Evolutionary conservation across 2,888 invertebrate genomes (phyloP), one percentile per base, ranked within the genome.

Genomic region (Lydus trimaculatus): DNA sequence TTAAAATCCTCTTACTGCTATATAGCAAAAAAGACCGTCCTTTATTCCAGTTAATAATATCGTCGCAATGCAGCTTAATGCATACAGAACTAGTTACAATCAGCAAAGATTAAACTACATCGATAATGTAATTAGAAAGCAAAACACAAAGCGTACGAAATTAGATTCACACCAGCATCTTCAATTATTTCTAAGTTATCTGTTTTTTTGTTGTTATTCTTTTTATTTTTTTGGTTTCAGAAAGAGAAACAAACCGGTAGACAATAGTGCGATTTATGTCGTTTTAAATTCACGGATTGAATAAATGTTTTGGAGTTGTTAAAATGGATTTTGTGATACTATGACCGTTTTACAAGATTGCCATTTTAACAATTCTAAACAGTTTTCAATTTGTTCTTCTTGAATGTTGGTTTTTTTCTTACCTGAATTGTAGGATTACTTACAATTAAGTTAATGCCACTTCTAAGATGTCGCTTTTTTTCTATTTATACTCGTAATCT

Each of bases 71-170:
- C n/a, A 39, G 39, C n/a, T 39, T n/a, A 43, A 43, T 43, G 43
- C 43, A 43, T 17, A 6, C n/a, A n/a, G 43, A n/a, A 43, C 17
- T 43, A 43, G 43, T 43, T n/a, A 17, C n/a, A 43, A 43, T 43
- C 43, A 43, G 43, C 43, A 43, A 43, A 43, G 43, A 43, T 43
- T 43, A 43, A 43, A 43, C 43, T 43, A 43, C n/a, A 43, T 43
- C 17, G 17, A 43, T 43, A 17, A n/a, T n/a, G n/a, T n/a, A n/a
- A 43, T 43, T 43, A 43, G 43, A 13, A 1, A 15, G 15, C 5
- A n/a, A 43, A 43, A 43, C n/a, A 36, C 4, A 1, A 15, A 36
- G 15, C 13, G n/a, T 43, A n/a, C 7, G 7, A 43, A 43, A 43
- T 43, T 43, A 43, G 6, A 17, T 43, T 17, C 43, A 43, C 8